These are phyloP conservation scores for Tenthredo scrophulariae DNA, from an alignment of 2,888 invertebrate species.

Conservation along the genomic window DNA sequence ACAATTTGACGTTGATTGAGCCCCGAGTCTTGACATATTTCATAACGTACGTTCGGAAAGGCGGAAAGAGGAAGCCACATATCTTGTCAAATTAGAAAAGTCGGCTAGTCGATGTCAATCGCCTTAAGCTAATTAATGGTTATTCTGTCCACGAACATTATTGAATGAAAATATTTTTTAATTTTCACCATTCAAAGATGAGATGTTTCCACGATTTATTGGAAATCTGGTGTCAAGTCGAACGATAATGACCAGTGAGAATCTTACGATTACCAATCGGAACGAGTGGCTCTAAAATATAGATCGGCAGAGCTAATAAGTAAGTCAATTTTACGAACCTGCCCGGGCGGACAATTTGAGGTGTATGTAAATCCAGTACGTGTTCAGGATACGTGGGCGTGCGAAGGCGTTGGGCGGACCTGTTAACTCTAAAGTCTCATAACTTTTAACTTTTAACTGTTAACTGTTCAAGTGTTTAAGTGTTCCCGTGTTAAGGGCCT, in stretches of 20 bases:
- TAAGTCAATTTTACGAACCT: conserved; percentile 46
- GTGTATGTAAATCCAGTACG: conserved; percentile 45
- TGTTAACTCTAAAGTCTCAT: conserved; percentile 43
- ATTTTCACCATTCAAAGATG: neutral
- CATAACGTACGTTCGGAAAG: neutral
- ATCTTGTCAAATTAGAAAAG: conserved; percentile 1
- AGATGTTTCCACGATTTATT: neutral
- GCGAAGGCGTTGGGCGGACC: conserved; percentile 40
- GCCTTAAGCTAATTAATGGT: neutral
- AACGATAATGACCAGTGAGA: conserved; percentile 3
- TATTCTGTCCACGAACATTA: neutral
- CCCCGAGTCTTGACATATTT: conserved; percentile 17
- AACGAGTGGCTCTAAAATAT: conserved; percentile 14
- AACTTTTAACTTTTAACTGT: conserved; percentile 51
- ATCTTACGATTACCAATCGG: neutral
- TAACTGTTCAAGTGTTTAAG: conserved; percentile 48
- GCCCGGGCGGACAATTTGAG: conserved; percentile 10
- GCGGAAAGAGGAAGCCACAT: conserved; percentile 32
- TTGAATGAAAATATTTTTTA: neutral
- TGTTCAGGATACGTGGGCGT: conserved; percentile 49
- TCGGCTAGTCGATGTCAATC: neutral
- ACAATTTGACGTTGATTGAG: conserved; percentile 47
- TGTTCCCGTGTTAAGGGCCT: conserved; percentile 50
- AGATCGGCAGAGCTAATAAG: conserved; percentile 29
- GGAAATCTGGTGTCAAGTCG: neutral